Evolutionary conservation across 1,140 invertebrate species (phyloP).

Genomic region (Brachionus asplanchnoidis): DNA sequence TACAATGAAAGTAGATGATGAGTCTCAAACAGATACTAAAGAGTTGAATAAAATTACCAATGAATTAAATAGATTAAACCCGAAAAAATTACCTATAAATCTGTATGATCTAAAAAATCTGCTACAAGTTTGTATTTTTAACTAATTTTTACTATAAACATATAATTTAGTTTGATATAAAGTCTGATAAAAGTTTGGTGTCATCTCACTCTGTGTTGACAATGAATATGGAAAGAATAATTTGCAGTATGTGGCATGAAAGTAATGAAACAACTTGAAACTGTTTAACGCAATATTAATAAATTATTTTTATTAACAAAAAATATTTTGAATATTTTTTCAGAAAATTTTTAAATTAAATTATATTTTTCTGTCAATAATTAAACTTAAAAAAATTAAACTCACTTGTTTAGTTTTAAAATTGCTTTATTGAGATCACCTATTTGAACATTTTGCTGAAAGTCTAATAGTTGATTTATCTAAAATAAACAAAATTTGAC

Average conservation of each 20-base stretch:
- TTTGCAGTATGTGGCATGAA: conserved; percentile 25
- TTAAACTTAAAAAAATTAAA: not conserved
- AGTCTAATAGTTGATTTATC: not conserved
- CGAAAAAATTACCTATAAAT: conserved; percentile 27
- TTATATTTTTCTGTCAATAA: too few species aligned
- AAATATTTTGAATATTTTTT: too few species aligned
- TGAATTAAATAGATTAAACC: conserved; percentile 2
- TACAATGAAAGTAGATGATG: not conserved
- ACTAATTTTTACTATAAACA: not conserved
- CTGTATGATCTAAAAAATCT: conserved; percentile 21
- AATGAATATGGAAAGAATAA: conserved; percentile 32
- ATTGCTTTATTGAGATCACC: too few species aligned
- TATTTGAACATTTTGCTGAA: too few species aligned
- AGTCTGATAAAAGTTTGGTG: conserved; percentile 26
- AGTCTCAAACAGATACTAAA: not conserved
- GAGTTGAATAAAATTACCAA: not conserved
- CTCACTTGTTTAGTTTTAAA: not conserved
- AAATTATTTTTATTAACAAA: too few species aligned
- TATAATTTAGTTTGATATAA: not conserved
- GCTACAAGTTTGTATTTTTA: not conserved
- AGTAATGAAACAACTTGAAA: not conserved
- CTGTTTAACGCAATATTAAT: not conserved
- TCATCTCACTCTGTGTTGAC: conserved; percentile 2
- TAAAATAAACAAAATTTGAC: not conserved
- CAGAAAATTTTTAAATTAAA: too few species aligned